phyloP scores from a whole-genome alignment of 2,888 invertebrate genomes.

The Clepsis dumicolana region DNA sequence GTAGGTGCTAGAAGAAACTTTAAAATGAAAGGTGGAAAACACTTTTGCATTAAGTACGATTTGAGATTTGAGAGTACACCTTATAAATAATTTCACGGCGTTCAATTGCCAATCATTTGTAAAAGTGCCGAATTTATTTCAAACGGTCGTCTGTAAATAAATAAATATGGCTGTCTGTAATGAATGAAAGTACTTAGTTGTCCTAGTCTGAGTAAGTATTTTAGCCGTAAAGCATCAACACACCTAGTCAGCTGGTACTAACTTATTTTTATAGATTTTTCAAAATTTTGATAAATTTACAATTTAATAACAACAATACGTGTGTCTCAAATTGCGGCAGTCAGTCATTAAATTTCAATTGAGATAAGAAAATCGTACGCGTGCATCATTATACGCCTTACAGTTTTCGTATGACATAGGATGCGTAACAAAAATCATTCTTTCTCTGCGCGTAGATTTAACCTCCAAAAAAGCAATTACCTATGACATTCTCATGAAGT shows the following conservation, averaged over 20 bases:
- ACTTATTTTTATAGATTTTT: no score
- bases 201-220: neutral
- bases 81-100: neutral
- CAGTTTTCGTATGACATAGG: neutral
- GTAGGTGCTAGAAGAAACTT: neutral
- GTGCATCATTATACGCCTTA: neutral
- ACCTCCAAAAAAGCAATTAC: neutral
- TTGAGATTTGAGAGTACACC: neutral
- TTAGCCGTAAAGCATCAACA: neutral
- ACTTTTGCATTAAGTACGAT: no score
- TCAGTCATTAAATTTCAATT: neutral
- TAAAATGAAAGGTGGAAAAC: neutral
- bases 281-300: no score
- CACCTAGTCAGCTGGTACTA: no score
- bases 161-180: neutral
- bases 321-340: neutral
- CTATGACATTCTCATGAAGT: neutral
- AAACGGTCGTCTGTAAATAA: neutral
- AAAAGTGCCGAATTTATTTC: neutral
- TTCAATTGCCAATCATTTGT: neutral
- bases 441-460: neutral
- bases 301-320: neutral
- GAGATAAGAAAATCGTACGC: neutral
- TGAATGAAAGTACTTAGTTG: neutral
- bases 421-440: neutral